These are phyloP conservation scores for Leistus spinibarbis DNA, from an alignment of 2,888 invertebrate species.

Conservation along the genomic window DNA sequence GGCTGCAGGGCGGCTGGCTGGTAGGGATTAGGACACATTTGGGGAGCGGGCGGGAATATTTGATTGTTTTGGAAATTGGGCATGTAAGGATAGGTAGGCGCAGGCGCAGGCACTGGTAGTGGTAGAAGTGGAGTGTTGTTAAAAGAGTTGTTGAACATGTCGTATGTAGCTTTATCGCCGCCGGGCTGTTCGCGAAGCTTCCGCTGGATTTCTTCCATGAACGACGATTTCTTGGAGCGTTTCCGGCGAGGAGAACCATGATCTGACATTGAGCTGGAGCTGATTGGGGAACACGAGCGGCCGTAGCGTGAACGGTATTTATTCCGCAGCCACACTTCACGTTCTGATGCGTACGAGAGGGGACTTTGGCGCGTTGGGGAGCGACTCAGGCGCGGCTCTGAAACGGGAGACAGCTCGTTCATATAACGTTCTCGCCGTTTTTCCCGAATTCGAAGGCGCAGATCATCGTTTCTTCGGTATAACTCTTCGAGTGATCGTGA, in stretches of 20 bases:
- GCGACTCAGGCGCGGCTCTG: slow-evolving; percentile 21
- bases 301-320: slow-evolving; percentile 21
- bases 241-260: slow-evolving; percentile 31
- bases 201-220: slow-evolving; percentile 54
- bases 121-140: slow-evolving; percentile 15
- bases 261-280: slow-evolving; percentile 26
- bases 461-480: slow-evolving; percentile 20
- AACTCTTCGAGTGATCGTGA: slow-evolving; percentile 21
- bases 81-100: slow-evolving; percentile 19
- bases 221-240: slow-evolving; percentile 47
- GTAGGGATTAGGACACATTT: slow-evolving; percentile 29
- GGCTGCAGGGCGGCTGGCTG: not conserved
- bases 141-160: not conserved
- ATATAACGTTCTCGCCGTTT: slow-evolving; percentile 24
- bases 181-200: slow-evolving; percentile 48
- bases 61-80: slow-evolving; percentile 29
- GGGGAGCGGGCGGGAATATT: slow-evolving; percentile 27
- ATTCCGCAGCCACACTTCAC: slow-evolving; percentile 41
- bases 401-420: slow-evolving; percentile 35
- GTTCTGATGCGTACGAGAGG: slow-evolving; percentile 36
- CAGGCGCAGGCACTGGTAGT: slow-evolving; percentile 10
- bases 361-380: slow-evolving; percentile 34
- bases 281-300: slow-evolving; percentile 33
- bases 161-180: not conserved
- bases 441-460: slow-evolving; percentile 24